Evolutionary conservation across 2,888 invertebrate genomes (phyloP).

Genomic region (Ceraclea dissimilis): DNA sequence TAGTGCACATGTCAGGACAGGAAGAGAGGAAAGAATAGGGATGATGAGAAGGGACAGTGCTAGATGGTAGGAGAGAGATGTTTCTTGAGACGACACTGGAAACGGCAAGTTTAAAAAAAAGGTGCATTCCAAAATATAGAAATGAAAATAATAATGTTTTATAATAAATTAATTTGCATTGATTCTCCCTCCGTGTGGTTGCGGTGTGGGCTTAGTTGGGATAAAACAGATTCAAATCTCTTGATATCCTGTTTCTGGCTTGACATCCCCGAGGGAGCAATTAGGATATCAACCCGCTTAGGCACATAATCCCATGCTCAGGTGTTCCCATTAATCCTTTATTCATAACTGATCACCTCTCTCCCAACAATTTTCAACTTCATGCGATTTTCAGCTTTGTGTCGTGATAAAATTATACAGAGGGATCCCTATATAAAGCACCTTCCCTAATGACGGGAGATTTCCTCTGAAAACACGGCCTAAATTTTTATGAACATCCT

Average conservation of each 20-base stretch:
- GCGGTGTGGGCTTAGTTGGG: background rate
- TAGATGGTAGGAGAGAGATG: too few species aligned
- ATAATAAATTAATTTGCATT: background rate
- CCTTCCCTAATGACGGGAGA: too few species aligned
- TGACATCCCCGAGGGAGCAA: conserved; percentile 20
- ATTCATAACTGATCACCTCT: conserved; percentile 21
- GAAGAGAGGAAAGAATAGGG: too few species aligned
- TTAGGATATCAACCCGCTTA: conserved; percentile 21
- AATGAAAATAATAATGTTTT: too few species aligned
- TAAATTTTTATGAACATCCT: too few species aligned
- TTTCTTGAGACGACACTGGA: too few species aligned
- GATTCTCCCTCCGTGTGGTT: background rate
- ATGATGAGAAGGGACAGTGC: too few species aligned
- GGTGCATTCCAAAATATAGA: too few species aligned
- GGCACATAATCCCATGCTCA: conserved; percentile 22
- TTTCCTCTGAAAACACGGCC: too few species aligned
- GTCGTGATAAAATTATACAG: background rate
- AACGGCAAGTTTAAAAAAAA: too few species aligned
- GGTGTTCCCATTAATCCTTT: conserved; percentile 24
- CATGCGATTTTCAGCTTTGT: conserved; percentile 8
- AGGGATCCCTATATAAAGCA: background rate
- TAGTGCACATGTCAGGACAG: too few species aligned
- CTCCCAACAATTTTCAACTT: background rate
- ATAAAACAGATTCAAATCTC: conserved; percentile 20
- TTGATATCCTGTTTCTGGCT: conserved; percentile 20